A percentile compares a stretch with the other conserved stretches of the same genome.
phyloP scores from a whole-genome alignment of 2,888 invertebrate genomes.

The Torymus aiolomorphi region DNA sequence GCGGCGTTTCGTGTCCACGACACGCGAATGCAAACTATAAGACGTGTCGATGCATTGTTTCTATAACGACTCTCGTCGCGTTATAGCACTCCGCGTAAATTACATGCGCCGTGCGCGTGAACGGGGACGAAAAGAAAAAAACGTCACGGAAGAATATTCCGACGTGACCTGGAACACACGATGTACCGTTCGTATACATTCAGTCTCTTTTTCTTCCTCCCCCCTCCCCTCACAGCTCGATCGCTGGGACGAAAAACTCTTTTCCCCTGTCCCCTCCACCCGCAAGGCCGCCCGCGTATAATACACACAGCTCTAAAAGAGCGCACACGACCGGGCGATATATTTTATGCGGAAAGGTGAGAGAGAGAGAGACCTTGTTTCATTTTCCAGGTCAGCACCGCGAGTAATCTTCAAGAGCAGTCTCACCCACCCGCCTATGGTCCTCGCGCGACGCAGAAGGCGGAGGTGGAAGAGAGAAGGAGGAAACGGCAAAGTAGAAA shows the following conservation, averaged over 20 bases:
- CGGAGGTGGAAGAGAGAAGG: neutral
- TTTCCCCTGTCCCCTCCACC: neutral
- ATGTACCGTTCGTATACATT: constrained; percentile 13
- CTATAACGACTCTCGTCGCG: no score
- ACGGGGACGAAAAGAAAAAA: constrained; percentile 18
- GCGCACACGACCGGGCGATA: neutral
- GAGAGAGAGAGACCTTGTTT: constrained; percentile 49
- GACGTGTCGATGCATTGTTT: no score
- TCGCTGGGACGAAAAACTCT: constrained; percentile 17
- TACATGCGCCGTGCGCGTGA: neutral
- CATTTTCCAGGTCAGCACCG: constrained; percentile 53
- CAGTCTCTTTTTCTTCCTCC: no score
- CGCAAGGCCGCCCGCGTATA: constrained; percentile 11
- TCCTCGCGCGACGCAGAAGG: constrained; percentile 16
- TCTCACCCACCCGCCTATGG: neutral
- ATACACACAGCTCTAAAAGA: constrained; percentile 5
- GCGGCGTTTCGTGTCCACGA: no score
- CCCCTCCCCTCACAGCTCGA: no score
- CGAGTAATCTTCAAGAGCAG: constrained; percentile 53
- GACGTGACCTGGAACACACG: constrained; percentile 22
- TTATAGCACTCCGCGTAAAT: no score
- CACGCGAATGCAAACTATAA: no score
- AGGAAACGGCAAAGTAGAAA: constrained; percentile 54
- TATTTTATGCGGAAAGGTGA: constrained; percentile 24
- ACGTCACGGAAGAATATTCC: neutral